phyloP scores from a whole-genome alignment of 2,888 invertebrate genomes.

The Rotaria magnacalcarata region DNA sequence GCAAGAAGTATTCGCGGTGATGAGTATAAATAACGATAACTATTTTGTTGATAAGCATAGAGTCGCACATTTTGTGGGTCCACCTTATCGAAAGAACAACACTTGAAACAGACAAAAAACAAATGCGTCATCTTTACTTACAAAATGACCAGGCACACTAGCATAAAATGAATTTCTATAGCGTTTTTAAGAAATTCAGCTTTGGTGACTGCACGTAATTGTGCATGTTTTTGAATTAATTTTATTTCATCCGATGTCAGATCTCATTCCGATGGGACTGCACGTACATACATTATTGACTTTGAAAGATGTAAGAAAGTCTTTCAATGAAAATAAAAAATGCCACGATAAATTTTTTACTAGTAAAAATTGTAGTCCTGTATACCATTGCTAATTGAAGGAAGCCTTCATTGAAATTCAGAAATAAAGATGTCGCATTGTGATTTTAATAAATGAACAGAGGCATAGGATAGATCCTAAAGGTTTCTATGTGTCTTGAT shows the following conservation, averaged over 20 bases:
- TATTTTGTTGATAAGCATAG: slow-evolving; percentile 36
- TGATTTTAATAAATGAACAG: not conserved
- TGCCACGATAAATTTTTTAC: not conserved
- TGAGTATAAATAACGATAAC: slow-evolving; percentile 9
- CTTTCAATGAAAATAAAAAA: not conserved
- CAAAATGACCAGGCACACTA: not conserved
- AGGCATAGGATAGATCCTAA: not conserved
- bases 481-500: not conserved
- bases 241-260: not conserved
- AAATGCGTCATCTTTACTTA: not conserved
- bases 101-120: not conserved
- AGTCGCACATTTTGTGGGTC: not conserved
- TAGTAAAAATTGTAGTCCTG: not conserved
- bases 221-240: not conserved
- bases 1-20: not conserved
- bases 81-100: not conserved
- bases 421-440: not conserved
- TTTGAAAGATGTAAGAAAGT: not conserved
- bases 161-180: not conserved
- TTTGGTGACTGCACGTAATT: not conserved
- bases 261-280: not conserved
- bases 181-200: not conserved
- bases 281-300: not conserved
- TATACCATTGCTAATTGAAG: not conserved
- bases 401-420: not conserved